phyloP scores from a whole-genome alignment of 2,888 invertebrate species.

The Bedellia somnulentella region DNA sequence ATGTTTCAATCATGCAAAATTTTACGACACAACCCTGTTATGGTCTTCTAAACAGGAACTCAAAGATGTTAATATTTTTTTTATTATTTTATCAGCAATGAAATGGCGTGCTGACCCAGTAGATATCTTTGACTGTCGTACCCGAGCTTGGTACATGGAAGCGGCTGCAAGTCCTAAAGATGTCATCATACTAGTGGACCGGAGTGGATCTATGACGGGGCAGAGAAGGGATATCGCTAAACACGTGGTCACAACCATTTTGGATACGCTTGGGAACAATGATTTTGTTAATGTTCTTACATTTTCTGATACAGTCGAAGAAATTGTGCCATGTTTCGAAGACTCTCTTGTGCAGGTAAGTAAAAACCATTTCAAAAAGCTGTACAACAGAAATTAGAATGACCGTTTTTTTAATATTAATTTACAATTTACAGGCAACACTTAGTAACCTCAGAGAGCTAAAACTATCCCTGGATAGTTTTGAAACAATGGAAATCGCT shows the following conservation, averaged over 20 bases:
- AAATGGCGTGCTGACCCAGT: slow-evolving; percentile 79
- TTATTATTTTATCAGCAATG: slow-evolving; percentile 56
- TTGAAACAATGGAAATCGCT: slow-evolving; percentile 87
- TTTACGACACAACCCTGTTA: no score
- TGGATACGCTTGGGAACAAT: slow-evolving; percentile 96
- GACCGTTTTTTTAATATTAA: no score
- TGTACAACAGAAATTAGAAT: no score
- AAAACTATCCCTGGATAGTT: slow-evolving; percentile 75
- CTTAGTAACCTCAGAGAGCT: slow-evolving; percentile 81
- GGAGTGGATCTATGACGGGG: slow-evolving; percentile 91
- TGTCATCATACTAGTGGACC: slow-evolving; percentile 80
- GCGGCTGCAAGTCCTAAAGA: slow-evolving; percentile 98
- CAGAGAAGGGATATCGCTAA: slow-evolving; percentile 86
- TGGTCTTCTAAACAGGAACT: no score
- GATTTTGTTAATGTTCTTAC: slow-evolving; percentile 97
- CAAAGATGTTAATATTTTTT: no score
- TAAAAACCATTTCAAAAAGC: no score
- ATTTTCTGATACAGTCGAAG: slow-evolving; percentile 80
- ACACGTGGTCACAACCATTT: slow-evolving; percentile 83
- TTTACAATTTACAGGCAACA: slow-evolving; percentile 75
- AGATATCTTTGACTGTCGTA: slow-evolving; percentile 94
- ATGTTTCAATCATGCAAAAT: no score
- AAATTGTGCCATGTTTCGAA: slow-evolving; percentile 86
- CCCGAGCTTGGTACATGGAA: slow-evolving; percentile 95
- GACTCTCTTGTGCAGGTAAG: slow-evolving; percentile 85